Evolutionary conservation across 2,888 invertebrate species (phyloP), one percentile per base, ranked within the genome.

Genomic region (Matsumyia berberina): DNA sequence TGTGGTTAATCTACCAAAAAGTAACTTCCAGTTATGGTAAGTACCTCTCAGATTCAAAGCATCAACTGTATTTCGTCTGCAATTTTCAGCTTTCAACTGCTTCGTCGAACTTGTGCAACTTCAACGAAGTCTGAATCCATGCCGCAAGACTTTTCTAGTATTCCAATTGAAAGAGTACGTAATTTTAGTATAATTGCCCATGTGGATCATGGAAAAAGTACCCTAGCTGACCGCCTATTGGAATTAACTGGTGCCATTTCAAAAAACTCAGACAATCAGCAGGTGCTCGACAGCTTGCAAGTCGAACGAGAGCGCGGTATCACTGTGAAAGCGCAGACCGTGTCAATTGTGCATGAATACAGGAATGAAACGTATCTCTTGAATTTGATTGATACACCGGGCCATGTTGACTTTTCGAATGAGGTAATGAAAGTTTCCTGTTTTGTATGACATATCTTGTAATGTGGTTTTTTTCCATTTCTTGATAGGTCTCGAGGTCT

Each of bases 151-250:
- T 87, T 90, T 4, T 74, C 81, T 0, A 49, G 77, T 6, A 90
- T 91, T 66, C 90, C 92, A 0, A 88, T 90, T 29, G 88, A 90
- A 6, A 89, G 89, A 11, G 97, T 98, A 49, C 93, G 98, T 74
- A 99, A 99, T 91, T 98, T 99, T 90, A 96, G 98, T 91, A 99
- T 99, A 88, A 97, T 99, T 86, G 99, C 99, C n/a, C 99, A 99
- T 92, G 97, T 99, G 0, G 99, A 99, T 91, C 99, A 99, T 93
- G 99, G 99, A 0, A 99, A 99, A 93, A 98, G 98, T 91, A 99
- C 99, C 0, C 92, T 99, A 76, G 98, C 99, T 0, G 99, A 99
- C 91, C 93, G 99, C 72, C 91, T 99, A n/a, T 92, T 99, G 11
- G 99, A 99, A 94, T 92, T 96, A 69, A 98, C 98, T 15, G 98